Percentiles rank a stretch among this genome's conserved stretches.
phyloP scores from a whole-genome alignment of 64 coral and sea anemone genomes.

The Pocillopora damicornis region DNA sequence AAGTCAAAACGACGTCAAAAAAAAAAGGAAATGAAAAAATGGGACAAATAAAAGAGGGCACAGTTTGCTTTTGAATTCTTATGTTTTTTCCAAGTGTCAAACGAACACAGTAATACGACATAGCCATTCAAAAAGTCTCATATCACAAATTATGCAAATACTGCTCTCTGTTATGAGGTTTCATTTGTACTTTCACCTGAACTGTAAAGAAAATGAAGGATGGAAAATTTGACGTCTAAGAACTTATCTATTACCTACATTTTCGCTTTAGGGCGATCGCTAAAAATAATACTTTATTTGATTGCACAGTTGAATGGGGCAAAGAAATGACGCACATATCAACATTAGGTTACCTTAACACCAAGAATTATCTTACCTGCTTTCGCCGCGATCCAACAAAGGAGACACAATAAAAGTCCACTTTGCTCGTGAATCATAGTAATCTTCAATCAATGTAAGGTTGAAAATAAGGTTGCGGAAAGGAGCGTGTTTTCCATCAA shows the following conservation, averaged over 20 bases:
- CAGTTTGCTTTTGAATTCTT: background rate
- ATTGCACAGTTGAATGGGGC: slow-evolving; percentile 10
- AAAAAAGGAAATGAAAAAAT: background rate
- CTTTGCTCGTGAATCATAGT: slow-evolving; percentile 24
- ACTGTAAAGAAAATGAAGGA: too few species aligned
- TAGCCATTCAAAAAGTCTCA: background rate
- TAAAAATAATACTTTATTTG: background rate
- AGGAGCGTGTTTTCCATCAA: background rate
- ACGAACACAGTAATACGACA: background rate
- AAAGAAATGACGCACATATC: background rate
- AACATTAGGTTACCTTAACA: background rate
- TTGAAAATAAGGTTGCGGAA: background rate
- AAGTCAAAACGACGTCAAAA: background rate
- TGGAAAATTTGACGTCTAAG: too few species aligned
- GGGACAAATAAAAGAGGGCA: background rate
- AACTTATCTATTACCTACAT: too few species aligned
- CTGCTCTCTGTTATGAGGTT: background rate
- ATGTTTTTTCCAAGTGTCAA: background rate
- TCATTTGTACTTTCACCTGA: background rate
- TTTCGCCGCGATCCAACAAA: slow-evolving; percentile 24
- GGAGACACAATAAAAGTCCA: slow-evolving; percentile 21
- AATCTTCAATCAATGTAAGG: background rate
- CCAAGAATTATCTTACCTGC: slow-evolving; percentile 14
- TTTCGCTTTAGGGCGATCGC: too few species aligned
- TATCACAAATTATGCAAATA: slow-evolving; percentile 2